A percentile compares a stretch with the other conserved stretches of the same genome.
phyloP scores from a whole-genome alignment of 2,113 vertebrate species.

The Tachysurus vachellii region DNA sequence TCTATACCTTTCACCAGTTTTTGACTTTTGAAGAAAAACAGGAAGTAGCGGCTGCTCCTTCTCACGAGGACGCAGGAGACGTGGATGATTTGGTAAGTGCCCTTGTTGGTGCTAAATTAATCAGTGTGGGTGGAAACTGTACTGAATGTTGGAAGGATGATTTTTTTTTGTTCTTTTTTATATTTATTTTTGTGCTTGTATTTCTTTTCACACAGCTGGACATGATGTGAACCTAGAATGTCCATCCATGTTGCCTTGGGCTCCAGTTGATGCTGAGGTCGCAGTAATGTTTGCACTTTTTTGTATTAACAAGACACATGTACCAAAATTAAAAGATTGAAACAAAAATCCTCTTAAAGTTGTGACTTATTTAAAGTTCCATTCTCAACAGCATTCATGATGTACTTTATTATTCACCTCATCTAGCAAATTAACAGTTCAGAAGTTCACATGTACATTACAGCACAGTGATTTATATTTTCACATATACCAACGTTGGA shows the following conservation, averaged over 20 bases:
- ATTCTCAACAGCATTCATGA: neutral
- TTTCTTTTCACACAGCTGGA: conserved; percentile 81
- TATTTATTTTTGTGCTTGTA: neutral
- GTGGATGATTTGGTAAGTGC: conserved; percentile 90
- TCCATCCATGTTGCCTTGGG: neutral
- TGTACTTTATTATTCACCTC: neutral
- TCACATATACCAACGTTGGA: too few species aligned
- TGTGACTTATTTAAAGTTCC: neutral
- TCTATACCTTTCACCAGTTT: conserved; percentile 75
- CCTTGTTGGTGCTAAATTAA: neutral
- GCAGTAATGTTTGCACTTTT: neutral
- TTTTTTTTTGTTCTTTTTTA: neutral
- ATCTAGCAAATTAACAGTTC: neutral
- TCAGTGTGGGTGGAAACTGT: neutral
- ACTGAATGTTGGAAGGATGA: neutral
- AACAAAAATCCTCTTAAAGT: neutral
- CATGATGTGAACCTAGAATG: conserved; percentile 79
- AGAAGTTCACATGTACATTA: too few species aligned
- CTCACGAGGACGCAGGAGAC: conserved; percentile 79
- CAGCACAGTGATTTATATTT: too few species aligned
- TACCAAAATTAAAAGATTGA: neutral
- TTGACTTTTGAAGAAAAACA: conserved; percentile 74
- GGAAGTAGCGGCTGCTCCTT: conserved; percentile 57
- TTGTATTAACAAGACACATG: neutral
- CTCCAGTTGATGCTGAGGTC: neutral